phyloP scores from a whole-genome alignment of 2,113 vertebrate genomes.

The Aythya baeri region DNA sequence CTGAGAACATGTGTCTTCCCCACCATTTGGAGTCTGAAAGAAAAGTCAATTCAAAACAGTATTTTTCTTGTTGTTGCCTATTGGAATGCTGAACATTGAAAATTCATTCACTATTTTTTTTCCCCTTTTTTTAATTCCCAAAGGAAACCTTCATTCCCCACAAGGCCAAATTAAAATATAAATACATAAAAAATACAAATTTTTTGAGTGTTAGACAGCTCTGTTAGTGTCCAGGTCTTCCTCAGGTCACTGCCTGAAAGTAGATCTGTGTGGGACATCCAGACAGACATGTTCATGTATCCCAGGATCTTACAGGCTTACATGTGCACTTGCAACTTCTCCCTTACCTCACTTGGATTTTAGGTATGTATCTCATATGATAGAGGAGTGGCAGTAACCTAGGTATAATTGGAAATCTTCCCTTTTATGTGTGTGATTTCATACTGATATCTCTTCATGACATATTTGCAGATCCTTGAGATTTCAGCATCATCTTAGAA shows the following conservation, averaged over 20 bases:
- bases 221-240: not conserved
- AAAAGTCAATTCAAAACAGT: not conserved
- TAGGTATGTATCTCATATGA: not conserved
- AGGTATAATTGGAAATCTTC: accelerated
- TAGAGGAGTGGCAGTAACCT: not conserved
- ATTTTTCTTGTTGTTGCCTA: not conserved
- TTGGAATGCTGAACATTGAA: not conserved
- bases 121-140: not conserved
- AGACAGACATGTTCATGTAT: not conserved
- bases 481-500: not conserved
- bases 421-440: not conserved
- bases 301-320: not conserved
- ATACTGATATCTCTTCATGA: not conserved
- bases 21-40: not conserved
- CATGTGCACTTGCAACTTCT: not conserved
- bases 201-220: not conserved
- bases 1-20: not conserved
- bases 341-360: not conserved
- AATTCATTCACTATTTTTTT: not conserved
- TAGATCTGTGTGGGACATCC: not conserved
- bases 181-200: not conserved
- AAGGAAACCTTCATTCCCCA: not conserved
- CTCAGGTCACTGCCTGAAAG: not conserved
- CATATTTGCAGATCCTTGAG: not conserved
- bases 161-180: not conserved